Conservation (phyloP, 2,888 invertebrate species). For the Endotricha flammealis region DNA sequence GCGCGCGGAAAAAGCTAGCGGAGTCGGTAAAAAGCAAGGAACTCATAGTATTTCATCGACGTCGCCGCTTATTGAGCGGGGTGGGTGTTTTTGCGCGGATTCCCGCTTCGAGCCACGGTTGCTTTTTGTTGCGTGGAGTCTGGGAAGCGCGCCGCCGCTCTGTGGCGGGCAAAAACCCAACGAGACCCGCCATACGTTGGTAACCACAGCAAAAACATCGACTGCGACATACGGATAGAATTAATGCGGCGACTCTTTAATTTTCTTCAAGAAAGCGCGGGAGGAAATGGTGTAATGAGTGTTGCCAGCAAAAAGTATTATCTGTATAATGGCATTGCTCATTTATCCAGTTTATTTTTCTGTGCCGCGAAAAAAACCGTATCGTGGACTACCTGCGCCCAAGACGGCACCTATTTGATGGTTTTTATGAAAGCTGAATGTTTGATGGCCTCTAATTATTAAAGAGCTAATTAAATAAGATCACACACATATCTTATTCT, state of each 20-base stretch:
- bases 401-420: no score
- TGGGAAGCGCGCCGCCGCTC: conserved; percentile 59
- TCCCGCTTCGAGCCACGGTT: conserved; percentile 43
- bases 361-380: conserved; percentile 19
- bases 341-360: conserved; percentile 55
- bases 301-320: conserved; percentile 64
- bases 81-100: conserved; percentile 62
- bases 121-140: conserved; percentile 52
- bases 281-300: conserved; percentile 76
- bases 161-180: conserved; percentile 48
- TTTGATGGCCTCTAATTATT: no score
- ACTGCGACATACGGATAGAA: conserved; percentile 65
- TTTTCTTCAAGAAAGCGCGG: conserved; percentile 75
- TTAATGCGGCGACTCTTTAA: conserved; percentile 75
- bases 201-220: conserved; percentile 54
- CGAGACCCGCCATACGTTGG: conserved; percentile 57
- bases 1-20: conserved; percentile 53
- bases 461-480: no score
- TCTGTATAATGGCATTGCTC: conserved; percentile 63
- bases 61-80: conserved; percentile 69
- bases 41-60: conserved; percentile 75
- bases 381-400: not conserved
- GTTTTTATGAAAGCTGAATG: no score
- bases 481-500: no score
- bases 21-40: conserved; percentile 62